Percentiles rank a stretch among this genome's conserved stretches.
phyloP scores from a whole-genome alignment of 2,797 vertebrate genomes.

The Coilia nasus region DNA sequence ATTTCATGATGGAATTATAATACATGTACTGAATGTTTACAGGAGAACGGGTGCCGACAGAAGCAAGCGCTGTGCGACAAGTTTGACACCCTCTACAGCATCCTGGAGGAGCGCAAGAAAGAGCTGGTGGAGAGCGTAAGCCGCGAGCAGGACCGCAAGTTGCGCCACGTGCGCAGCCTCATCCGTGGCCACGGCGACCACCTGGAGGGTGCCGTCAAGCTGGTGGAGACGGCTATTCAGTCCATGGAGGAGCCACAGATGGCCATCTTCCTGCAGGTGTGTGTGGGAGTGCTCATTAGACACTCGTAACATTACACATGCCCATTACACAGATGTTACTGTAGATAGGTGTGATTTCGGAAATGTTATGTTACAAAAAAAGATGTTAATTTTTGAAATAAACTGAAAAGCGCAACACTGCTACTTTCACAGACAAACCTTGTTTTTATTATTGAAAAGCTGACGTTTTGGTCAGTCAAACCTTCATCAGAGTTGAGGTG shows the following conservation, averaged over 20 bases:
- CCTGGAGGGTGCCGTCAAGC: slow-evolving; percentile 81
- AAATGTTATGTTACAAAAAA: too few species aligned
- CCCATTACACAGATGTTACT: too few species aligned
- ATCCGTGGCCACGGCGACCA: slow-evolving; percentile 81
- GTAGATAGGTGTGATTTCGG: too few species aligned
- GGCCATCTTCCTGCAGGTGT: slow-evolving; percentile 85
- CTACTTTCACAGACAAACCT: too few species aligned
- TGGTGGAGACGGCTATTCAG: slow-evolving; percentile 87
- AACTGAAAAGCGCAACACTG: too few species aligned
- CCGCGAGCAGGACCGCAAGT: slow-evolving; percentile 81
- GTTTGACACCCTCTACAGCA: slow-evolving; percentile 77
- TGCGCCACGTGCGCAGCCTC: slow-evolving; percentile 76
- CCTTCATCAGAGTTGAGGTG: too few species aligned
- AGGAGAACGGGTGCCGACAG: slow-evolving; percentile 83
- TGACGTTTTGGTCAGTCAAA: too few species aligned
- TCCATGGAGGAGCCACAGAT: slow-evolving; percentile 89
- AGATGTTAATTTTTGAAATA: too few species aligned
- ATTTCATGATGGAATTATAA: too few species aligned
- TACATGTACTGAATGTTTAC: neutral
- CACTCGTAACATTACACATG: too few species aligned
- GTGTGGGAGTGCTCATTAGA: neutral
- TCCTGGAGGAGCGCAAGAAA: slow-evolving; percentile 87
- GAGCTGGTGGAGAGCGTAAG: slow-evolving; percentile 81
- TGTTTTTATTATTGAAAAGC: too few species aligned
- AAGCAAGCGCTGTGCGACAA: slow-evolving; percentile 77